Conservation (phyloP, 2,113 vertebrate species). For the Melospiza georgiana region DNA sequence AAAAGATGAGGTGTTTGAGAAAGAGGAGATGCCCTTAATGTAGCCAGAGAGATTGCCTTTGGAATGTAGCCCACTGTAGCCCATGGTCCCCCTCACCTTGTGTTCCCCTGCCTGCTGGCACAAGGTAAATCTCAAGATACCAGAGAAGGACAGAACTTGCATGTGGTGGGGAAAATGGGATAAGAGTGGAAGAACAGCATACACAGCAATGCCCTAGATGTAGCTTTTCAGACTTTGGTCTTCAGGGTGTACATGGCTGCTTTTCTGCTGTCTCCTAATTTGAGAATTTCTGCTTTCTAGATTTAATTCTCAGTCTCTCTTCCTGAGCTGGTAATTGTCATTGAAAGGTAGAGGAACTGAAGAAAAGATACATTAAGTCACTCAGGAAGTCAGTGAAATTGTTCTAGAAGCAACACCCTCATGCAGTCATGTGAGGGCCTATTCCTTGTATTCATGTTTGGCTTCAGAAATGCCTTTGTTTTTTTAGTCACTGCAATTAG, state of each 20-base stretch:
- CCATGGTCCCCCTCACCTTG: neutral
- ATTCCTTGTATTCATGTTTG: neutral
- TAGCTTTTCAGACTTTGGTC: neutral
- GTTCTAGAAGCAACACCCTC: neutral
- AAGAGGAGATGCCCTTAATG: neutral
- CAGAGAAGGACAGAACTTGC: neutral
- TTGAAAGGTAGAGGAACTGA: neutral
- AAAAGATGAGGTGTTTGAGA: neutral
- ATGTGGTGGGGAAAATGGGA: neutral
- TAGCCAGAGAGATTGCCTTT: neutral
- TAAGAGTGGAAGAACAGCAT: neutral
- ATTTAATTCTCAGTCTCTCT: neutral
- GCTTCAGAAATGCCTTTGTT: neutral
- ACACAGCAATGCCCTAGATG: neutral
- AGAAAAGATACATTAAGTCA: neutral
- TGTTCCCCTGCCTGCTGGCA: neutral
- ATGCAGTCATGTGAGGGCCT: neutral
- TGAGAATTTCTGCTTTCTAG: neutral
- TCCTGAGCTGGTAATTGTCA: neutral
- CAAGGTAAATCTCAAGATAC: neutral
- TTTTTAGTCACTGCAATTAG: neutral
- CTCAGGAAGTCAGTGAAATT: neutral
- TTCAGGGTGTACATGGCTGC: rapidly evolving
- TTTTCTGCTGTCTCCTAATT: neutral
- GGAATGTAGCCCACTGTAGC: neutral